phyloP scores from a whole-genome alignment of 2,797 vertebrate genomes.

The Coluber constrictor region DNA sequence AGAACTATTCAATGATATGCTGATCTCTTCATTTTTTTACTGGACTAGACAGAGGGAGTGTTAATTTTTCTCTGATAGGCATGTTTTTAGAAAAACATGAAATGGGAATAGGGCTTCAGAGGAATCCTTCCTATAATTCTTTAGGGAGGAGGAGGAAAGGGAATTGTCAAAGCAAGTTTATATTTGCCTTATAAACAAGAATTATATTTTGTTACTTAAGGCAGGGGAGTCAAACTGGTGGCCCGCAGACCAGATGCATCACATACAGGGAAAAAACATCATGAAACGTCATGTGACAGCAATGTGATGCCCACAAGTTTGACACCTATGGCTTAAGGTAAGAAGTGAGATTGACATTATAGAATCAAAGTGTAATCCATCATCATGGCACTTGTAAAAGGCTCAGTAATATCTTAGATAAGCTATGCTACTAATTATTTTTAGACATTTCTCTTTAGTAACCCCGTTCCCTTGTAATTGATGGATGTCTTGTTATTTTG shows the following conservation, averaged over 20 bases:
- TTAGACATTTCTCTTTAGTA: not conserved
- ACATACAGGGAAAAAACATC: too few relatives aligned
- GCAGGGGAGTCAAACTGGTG: too few relatives aligned
- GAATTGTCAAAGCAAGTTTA: accelerated
- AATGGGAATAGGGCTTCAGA: conserved; percentile 13
- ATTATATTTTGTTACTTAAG: not conserved
- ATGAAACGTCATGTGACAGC: too few relatives aligned
- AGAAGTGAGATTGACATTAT: not conserved
- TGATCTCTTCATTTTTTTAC: conserved; percentile 11
- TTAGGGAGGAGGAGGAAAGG: not conserved
- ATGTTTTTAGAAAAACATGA: conserved; percentile 35
- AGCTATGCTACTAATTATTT: not conserved
- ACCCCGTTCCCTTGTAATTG: not conserved
- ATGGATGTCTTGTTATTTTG: not conserved
- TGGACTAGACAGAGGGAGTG: conserved; percentile 16
- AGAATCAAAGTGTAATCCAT: not conserved
- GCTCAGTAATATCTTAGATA: not conserved
- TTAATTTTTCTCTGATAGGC: conserved; percentile 1
- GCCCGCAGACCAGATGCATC: accelerated
- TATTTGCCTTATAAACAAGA: not conserved
- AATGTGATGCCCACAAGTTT: too few relatives aligned
- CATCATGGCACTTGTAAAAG: not conserved
- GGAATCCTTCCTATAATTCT: not conserved
- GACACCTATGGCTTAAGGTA: not conserved
- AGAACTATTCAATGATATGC: conserved; percentile 18